Evolutionary conservation across 2,113 vertebrate species (phyloP).

Genomic region (Scatophagus argus): DNA sequence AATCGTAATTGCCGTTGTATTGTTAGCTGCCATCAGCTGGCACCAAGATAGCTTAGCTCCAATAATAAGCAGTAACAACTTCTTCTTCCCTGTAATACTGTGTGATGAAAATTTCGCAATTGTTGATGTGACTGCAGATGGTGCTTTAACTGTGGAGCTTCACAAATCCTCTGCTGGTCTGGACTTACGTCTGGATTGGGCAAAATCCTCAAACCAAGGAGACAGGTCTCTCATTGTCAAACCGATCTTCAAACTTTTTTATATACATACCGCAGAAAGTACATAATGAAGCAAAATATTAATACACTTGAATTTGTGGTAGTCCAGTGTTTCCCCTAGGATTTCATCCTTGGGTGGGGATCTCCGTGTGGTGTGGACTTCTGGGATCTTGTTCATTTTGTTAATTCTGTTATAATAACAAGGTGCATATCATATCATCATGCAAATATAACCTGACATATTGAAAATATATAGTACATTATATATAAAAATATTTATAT

Average conservation of each 20-base stretch:
- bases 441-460: too few species aligned
- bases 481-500: too few species aligned
- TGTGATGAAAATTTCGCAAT: slow-evolving; percentile 62
- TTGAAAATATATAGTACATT: too few species aligned
- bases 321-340: neutral
- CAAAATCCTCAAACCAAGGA: slow-evolving; percentile 86
- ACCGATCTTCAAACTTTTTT: slow-evolving; percentile 86
- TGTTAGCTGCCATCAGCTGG: neutral
- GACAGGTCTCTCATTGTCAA: slow-evolving; percentile 90
- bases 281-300: neutral
- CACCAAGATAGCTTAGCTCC: neutral
- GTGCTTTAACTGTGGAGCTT: slow-evolving; percentile 87
- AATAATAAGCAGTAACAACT: neutral
- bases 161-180: slow-evolving; percentile 92
- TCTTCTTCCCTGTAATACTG: neutral
- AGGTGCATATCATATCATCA: too few species aligned
- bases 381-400: too few species aligned
- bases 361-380: too few species aligned
- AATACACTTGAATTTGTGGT: neutral
- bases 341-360: too few species aligned
- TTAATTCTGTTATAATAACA: too few species aligned
- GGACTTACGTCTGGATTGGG: slow-evolving; percentile 93
- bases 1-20: neutral
- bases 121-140: slow-evolving; percentile 76
- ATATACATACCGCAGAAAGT: neutral